Base-by-base conservation (phyloP, 2,888 invertebrate species). In the Andrena bucephala region DNA sequence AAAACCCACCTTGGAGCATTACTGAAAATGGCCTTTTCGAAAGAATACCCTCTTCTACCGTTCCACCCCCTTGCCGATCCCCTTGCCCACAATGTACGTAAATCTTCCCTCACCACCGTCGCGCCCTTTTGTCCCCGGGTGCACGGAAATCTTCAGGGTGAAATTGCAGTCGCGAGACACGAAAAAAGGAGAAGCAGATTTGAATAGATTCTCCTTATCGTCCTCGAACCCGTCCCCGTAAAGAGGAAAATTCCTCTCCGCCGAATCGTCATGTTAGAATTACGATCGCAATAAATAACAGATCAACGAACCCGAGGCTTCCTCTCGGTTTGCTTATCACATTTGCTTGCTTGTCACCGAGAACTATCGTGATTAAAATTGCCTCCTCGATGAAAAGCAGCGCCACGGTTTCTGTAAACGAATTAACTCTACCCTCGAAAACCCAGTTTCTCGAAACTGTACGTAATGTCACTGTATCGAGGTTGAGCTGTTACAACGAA, bases 201-300 rank as follows among this genome's bases (percentile, higher is more conserved):
- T 60, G 83, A 77, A 76, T 76, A 80, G 84, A 83, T 84, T 77
- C 79, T 36, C 65, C 66, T 84, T 83, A 83, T 83, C 84, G 76
- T 76, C 31, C 67, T 27, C 76, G 76, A 68, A 74, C 52, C 73
- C 67, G 76, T 79, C 67, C 48, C 66, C 66, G 72, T 60, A 33
- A 33, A 27, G 27, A 60, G 54, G 27, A 68, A 68, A 71, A 74
- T 76, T 67, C 42, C 68, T 52, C 27, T 8, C 2, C 27, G 5
- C 7, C 20, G 31, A 48, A 59, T 62, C 36, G 65, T 68, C 74
- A 59, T 27, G 67, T n/a, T 42, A 7, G 29, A 75, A 71, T 80
- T 68, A 75, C 75, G 54, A 57, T 67, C 3, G 42, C 31, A 48
- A 79, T 79, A 62, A 74, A 70, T 57, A 63, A 62, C n/a, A 24